phyloP scores from a whole-genome alignment of 2,888 invertebrate genomes.

The Eristalinus aeneus region DNA sequence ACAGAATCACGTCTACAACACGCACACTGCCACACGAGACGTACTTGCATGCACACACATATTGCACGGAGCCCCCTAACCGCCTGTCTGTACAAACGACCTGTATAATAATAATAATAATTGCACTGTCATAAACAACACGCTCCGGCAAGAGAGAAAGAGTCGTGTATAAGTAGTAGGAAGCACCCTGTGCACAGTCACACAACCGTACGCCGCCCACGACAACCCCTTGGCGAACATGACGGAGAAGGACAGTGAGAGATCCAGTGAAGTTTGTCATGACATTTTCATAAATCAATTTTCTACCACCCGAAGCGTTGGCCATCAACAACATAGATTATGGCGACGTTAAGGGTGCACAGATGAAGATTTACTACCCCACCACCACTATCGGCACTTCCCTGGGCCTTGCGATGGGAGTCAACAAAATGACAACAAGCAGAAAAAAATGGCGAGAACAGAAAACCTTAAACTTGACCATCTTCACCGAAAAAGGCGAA shows the following conservation, averaged over 20 bases:
- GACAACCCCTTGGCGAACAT: not conserved
- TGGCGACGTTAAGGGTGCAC: conserved; percentile 41
- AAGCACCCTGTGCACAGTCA: not conserved
- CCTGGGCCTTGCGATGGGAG: not conserved
- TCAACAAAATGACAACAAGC: not conserved
- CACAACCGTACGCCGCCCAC: not conserved
- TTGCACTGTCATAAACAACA: conserved; percentile 66
- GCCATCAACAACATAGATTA: conserved; percentile 62
- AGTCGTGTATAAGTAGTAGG: conserved; percentile 22
- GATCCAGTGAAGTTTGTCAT: conserved; percentile 61
- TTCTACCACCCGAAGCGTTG: conserved; percentile 64
- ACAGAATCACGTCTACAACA: conserved; percentile 16
- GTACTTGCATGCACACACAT: not conserved
- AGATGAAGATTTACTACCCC: conserved; percentile 43
- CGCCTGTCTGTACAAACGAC: conserved; percentile 22
- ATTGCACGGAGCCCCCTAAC: conserved; percentile 1
- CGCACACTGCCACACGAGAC: conserved; percentile 1
- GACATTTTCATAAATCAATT: conserved; percentile 68
- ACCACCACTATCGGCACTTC: not conserved
- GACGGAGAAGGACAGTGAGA: conserved; percentile 39
- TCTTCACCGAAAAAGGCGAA: not conserved
- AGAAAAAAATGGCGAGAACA: not conserved
- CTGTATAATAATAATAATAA: conserved; percentile 60
- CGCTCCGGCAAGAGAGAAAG: conserved; percentile 30
- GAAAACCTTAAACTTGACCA: conserved; percentile 29